These are phyloP conservation scores for Chroicocephalus ridibundus DNA, from an alignment of 2,113 vertebrate species.

Conservation along the genomic window DNA sequence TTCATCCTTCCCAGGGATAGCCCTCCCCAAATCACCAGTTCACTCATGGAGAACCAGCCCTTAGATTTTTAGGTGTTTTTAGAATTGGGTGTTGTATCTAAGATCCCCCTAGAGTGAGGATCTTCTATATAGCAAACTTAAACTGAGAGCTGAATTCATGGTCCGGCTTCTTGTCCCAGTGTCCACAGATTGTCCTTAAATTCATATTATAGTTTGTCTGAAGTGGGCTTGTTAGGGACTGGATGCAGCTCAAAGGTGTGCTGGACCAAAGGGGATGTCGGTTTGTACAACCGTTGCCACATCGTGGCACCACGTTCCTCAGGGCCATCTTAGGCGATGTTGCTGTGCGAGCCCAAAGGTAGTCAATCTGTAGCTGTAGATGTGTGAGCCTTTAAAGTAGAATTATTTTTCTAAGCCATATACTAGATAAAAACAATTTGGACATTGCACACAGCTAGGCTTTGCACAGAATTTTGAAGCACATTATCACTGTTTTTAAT, in stretches of 20 bases:
- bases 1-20: not conserved
- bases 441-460: not conserved
- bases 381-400: not conserved
- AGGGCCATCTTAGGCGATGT: not conserved
- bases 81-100: not conserved
- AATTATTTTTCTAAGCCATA: not conserved
- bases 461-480: not conserved
- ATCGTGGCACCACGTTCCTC: fast-evolving
- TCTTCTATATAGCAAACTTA: not conserved
- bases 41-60: not conserved
- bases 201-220: not conserved
- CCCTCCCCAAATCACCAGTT: not conserved
- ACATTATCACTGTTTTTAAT: not conserved
- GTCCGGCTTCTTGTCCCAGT: not conserved
- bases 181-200: not conserved
- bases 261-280: not conserved
- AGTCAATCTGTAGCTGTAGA: not conserved
- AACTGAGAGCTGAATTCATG: not conserved
- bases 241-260: not conserved
- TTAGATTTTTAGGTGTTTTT: not conserved
- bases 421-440: not conserved
- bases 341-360: not conserved
- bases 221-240: not conserved
- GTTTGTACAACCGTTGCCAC: not conserved
- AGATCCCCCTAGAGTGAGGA: not conserved